phyloP scores from a whole-genome alignment of 2,113 vertebrate species.

The Microtus montanus region DNA sequence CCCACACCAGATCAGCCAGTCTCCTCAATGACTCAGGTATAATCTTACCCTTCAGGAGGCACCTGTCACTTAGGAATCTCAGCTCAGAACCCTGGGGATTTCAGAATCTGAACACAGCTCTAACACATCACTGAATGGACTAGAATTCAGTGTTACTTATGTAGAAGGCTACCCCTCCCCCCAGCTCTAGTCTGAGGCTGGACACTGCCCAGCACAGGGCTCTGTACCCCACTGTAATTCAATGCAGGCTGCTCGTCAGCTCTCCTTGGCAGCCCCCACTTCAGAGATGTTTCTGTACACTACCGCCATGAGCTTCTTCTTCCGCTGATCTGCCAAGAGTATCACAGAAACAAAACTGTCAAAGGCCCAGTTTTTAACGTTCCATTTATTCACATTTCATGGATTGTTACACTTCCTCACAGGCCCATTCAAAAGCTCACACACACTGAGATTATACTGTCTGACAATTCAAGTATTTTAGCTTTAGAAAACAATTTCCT shows the following conservation, averaged over 20 bases:
- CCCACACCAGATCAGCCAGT: not conserved
- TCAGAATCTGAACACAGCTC: not conserved
- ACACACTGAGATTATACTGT: conserved; percentile 69
- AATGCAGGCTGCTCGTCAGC: not conserved
- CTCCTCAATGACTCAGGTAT: not conserved
- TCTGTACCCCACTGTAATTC: fast-evolving
- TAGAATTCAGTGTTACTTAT: not conserved
- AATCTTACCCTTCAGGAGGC: not conserved
- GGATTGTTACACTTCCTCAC: conserved; percentile 75
- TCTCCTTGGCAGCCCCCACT: not conserved
- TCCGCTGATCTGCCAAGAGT: not conserved
- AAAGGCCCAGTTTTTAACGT: not conserved
- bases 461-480: conserved; percentile 71
- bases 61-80: not conserved
- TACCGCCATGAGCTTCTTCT: not conserved
- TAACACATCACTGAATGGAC: fast-evolving
- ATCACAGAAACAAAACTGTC: not conserved
- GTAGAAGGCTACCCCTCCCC: not conserved
- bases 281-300: not conserved
- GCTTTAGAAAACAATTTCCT: conserved; percentile 53
- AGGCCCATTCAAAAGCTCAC: conserved; percentile 57
- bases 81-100: not conserved
- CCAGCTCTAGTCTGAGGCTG: fast-evolving
- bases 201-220: not conserved
- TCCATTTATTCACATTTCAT: conserved; percentile 86